Evolutionary conservation across 2,113 vertebrate species (phyloP), one percentile per base, ranked within the genome.

Genomic region (Tragelaphus strepsiceros): DNA sequence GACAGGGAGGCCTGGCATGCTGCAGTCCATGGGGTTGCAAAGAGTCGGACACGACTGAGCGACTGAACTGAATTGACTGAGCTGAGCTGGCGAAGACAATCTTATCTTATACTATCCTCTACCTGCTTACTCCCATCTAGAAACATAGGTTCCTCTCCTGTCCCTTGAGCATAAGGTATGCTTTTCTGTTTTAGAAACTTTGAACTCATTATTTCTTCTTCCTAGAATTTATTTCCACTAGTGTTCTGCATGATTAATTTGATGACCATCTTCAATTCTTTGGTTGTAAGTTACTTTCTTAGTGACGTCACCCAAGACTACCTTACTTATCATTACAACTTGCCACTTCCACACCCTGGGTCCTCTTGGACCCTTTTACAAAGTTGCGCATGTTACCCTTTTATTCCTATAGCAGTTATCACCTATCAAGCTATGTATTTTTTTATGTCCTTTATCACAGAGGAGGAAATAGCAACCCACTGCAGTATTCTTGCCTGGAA

Each of bases 361-460:
- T 71, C 11, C 17, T 46, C n/a, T 32, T 46, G 26, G 61, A 43
- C 9, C 16, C 14, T 15, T 91, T 88, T 82, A 56, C 3, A 46
- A 7, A 88, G 6, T 59, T 81, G 54, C 1, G 13, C 7, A 84
- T 90, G 53, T 59, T 88, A 51, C 3, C 4, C 10, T 56, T 86
- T 92, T 74, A 49, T 97, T 97, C 92, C 56, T 85, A 13, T 35
- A 83, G 7, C 16, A 81, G n/a, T 46, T 26, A 64, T 54, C 22
- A 84, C 9, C 39, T 71, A 24, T 4, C 5, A 97, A 49, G 30
- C 10, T 93, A 58, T 58, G 5, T 14, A 96, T 81, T 80, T 87
- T 62, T 62, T 91, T 81, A 56, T 90, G 1, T 59, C n/a, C 46
- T 85, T 80, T 82, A 26, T 74, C 87, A 14, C 35, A 3, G 71